phyloP scores from a whole-genome alignment of 2,888 invertebrate genomes.

The Pyrrhosoma nymphula region DNA sequence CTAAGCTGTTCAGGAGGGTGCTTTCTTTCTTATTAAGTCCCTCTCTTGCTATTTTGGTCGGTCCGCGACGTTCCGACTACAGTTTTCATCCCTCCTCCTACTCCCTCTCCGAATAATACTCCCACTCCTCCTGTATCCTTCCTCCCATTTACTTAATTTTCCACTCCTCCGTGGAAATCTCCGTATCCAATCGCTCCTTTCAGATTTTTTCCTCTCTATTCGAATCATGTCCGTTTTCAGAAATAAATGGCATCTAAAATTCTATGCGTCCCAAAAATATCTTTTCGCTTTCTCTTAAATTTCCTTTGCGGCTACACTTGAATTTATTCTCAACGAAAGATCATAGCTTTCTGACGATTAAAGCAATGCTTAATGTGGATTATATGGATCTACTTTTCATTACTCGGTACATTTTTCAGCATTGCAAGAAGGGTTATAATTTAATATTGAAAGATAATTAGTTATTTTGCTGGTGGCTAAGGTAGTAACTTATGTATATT shows the following conservation, averaged over 20 bases:
- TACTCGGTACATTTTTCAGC: too few species aligned
- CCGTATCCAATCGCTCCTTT: slow-evolving; percentile 18
- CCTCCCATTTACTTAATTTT: slow-evolving; percentile 31
- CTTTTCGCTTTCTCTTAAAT: not conserved
- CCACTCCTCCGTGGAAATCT: not conserved
- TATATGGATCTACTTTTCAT: too few species aligned
- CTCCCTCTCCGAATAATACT: too few species aligned
- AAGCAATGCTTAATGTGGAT: too few species aligned
- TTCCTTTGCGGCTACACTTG: not conserved
- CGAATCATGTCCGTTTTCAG: not conserved
- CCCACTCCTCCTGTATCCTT: not conserved
- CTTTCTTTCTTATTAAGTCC: not conserved
- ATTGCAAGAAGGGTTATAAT: too few species aligned
- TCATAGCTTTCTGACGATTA: too few species aligned
- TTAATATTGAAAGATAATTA: too few species aligned
- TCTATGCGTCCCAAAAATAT: not conserved
- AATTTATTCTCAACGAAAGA: too few species aligned
- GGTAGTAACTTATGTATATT: too few species aligned
- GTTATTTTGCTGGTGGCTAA: too few species aligned
- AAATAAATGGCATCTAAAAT: not conserved
- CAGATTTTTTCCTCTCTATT: not conserved
- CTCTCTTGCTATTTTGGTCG: not conserved
- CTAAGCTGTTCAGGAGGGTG: not conserved
- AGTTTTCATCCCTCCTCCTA: not conserved
- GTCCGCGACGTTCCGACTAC: not conserved